Percentiles rank a stretch among this genome's conserved stretches.
Evolutionary conservation across 2,113 vertebrate genomes (phyloP).

Genomic region (Rhombomys opimus): DNA sequence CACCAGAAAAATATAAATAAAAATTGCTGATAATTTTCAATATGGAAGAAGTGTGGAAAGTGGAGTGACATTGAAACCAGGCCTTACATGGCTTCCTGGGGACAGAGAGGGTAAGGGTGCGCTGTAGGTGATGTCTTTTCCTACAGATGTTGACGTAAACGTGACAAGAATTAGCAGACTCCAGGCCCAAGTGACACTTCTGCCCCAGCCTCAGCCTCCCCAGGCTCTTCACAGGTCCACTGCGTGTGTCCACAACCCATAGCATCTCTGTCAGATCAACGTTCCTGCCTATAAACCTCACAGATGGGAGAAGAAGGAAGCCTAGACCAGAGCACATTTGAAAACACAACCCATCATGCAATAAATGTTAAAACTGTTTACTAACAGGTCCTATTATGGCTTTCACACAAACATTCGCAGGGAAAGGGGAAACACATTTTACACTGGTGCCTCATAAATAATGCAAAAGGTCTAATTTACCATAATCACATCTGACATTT

Average conservation of each 20-base stretch:
- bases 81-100: not conserved
- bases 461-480: slow-evolving; percentile 80
- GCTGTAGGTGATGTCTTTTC: not conserved
- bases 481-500: slow-evolving; percentile 75
- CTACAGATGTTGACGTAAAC: not conserved
- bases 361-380: slow-evolving; percentile 70
- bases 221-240: not conserved
- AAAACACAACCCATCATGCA: not conserved
- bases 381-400: slow-evolving; percentile 42
- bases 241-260: not conserved
- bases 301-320: not conserved
- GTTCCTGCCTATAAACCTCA: not conserved
- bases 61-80: not conserved
- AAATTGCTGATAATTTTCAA: not conserved
- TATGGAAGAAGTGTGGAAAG: not conserved
- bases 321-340: not conserved
- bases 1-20: not conserved
- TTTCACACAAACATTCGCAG: slow-evolving; percentile 57
- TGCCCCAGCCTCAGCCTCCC: not conserved
- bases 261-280: not conserved
- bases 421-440: slow-evolving; percentile 43
- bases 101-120: not conserved
- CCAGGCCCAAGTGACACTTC: not conserved
- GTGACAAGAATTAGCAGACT: not conserved
- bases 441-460: slow-evolving; percentile 71